Evolutionary conservation across 2,113 vertebrate genomes (phyloP).

Genomic region (Pipra filicauda): DNA sequence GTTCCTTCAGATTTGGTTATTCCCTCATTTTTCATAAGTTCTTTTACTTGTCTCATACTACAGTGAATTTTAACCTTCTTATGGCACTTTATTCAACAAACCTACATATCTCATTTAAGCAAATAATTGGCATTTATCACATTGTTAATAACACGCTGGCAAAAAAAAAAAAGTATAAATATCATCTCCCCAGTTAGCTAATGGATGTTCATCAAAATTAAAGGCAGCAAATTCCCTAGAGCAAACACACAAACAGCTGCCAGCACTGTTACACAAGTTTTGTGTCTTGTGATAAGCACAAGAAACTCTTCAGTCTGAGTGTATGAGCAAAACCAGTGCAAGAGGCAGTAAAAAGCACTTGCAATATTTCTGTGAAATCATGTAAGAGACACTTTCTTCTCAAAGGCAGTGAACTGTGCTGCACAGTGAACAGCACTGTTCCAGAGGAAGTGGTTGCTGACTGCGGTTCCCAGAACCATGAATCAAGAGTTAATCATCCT

Average conservation of each 20-base stretch:
- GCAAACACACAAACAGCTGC: neutral
- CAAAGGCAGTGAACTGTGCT: neutral
- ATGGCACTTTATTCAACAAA: neutral
- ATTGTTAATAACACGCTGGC: neutral
- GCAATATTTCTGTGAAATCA: neutral
- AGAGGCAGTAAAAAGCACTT: neutral
- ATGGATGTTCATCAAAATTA: neutral
- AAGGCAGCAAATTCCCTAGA: neutral
- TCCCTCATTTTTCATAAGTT: neutral
- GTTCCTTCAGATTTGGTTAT: neutral
- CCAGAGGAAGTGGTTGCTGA: slow-evolving; percentile 21
- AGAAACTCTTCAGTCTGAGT: neutral
- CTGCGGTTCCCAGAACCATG: neutral
- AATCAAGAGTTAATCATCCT: slow-evolving; percentile 19
- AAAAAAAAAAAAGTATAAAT: neutral
- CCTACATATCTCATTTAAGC: neutral
- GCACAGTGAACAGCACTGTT: neutral
- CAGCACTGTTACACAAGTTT: neutral
- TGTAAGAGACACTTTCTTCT: neutral
- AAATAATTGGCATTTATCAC: neutral
- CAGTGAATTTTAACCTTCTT: neutral
- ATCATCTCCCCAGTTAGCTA: neutral
- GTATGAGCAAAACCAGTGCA: neutral
- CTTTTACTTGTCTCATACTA: neutral
- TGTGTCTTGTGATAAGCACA: neutral